These are phyloP conservation scores for Plectus sambesii DNA, from an alignment of 1,140 invertebrate genomes.

Conservation along the genomic window DNA sequence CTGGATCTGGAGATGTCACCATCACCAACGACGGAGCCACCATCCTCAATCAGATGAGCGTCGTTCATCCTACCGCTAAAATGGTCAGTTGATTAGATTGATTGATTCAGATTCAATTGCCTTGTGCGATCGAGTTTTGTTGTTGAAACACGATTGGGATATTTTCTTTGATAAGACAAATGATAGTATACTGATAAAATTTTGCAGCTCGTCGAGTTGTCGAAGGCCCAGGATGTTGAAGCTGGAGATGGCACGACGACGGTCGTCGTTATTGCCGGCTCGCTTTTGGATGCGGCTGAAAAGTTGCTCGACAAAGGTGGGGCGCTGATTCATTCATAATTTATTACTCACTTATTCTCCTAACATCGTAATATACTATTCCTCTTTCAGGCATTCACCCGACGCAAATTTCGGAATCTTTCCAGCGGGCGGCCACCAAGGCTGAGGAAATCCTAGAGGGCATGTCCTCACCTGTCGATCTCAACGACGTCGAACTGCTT, in stretches of 20 bases:
- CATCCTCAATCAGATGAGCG: constrained; percentile 97
- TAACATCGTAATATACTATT: too few species aligned
- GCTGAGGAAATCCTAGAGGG: constrained; percentile 70
- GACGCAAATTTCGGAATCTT: constrained; percentile 88
- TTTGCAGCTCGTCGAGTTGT: constrained; percentile 81
- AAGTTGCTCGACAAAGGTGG: constrained; percentile 74
- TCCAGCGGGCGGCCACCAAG: constrained; percentile 74
- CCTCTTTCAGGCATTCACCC: constrained; percentile 69
- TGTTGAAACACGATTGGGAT: constrained; percentile 4
- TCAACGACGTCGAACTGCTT: constrained; percentile 72
- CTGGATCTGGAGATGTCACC: constrained; percentile 85
- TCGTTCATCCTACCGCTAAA: constrained; percentile 95
- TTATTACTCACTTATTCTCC: constrained; percentile 14
- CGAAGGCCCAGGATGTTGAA: constrained; percentile 95
- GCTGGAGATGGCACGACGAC: constrained; percentile 98
- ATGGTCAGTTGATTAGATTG: constrained; percentile 60
- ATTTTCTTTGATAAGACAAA: constrained; percentile 1
- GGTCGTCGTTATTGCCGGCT: constrained; percentile 81
- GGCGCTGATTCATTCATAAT: too few species aligned
- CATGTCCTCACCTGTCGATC: constrained; percentile 74
- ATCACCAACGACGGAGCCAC: constrained; percentile 99
- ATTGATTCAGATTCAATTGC: constrained; percentile 9
- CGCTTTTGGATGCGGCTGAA: constrained; percentile 81
- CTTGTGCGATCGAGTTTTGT: constrained; percentile 5
- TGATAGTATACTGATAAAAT: constrained; percentile 21